A percentile compares a stretch with the other conserved stretches of the same genome.
Conservation (phyloP, 1,140 invertebrate genomes). For the Epicauta chinensis region DNA sequence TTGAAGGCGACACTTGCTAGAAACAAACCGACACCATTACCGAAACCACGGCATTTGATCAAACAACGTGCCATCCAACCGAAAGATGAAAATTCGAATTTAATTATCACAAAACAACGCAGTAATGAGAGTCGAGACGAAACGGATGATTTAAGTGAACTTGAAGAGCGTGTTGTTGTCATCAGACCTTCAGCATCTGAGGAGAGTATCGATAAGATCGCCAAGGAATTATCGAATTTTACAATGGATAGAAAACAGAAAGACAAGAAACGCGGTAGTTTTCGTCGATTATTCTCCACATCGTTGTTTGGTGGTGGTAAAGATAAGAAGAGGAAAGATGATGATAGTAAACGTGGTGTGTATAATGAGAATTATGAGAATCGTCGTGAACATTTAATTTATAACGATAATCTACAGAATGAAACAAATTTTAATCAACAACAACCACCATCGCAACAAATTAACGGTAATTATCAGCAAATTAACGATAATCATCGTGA, state of each 20-base stretch:
- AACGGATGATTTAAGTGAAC: background rate
- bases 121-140: slow-evolving; percentile 17
- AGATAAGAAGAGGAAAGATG: slow-evolving; percentile 36
- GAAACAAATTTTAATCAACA: slow-evolving; percentile 29
- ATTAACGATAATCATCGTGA: slow-evolving; percentile 1
- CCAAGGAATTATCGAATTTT: slow-evolving; percentile 30
- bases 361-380: slow-evolving; percentile 13
- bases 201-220: slow-evolving; percentile 33
- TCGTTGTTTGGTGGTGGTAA: slow-evolving; percentile 28
- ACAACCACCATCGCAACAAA: slow-evolving; percentile 15
- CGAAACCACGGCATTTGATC: slow-evolving; percentile 16
- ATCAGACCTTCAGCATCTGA: slow-evolving; percentile 30
- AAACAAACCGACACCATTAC: slow-evolving; percentile 1
- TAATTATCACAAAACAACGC: too few relatives aligned
- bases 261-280: slow-evolving; percentile 37
- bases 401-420: slow-evolving; percentile 35
- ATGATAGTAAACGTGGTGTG: slow-evolving; percentile 19
- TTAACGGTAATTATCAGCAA: slow-evolving; percentile 9
- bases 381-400: slow-evolving; percentile 10
- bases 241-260: slow-evolving; percentile 33
- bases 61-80: slow-evolving; percentile 19
- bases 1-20: background rate
- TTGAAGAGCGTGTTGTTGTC: slow-evolving; percentile 26
- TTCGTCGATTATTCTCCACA: slow-evolving; percentile 30
- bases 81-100: slow-evolving; percentile 9